Conservation (phyloP, 2,113 vertebrate species). For the Corapipo altera region DNA sequence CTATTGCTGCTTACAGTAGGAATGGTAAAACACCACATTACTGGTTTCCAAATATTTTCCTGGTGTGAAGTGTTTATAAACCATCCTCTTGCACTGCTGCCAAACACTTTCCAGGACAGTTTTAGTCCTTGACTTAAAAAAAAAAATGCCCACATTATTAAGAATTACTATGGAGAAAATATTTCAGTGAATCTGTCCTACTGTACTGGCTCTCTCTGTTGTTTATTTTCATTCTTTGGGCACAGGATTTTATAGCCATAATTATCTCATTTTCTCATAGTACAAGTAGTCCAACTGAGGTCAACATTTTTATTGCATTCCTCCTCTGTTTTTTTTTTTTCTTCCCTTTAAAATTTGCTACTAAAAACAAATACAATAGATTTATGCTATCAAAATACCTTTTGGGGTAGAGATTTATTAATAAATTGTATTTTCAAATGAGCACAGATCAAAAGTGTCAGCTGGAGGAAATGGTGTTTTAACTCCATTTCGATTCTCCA, state of each 20-base stretch:
- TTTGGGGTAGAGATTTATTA: background rate
- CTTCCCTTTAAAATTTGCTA: background rate
- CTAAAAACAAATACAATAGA: background rate
- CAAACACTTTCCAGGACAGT: background rate
- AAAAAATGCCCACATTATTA: background rate
- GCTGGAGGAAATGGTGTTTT: background rate
- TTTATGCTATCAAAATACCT: background rate
- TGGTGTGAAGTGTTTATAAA: slow-evolving; percentile 5
- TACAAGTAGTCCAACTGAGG: background rate
- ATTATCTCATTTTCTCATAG: slow-evolving; percentile 38
- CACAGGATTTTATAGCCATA: background rate
- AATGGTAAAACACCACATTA: background rate
- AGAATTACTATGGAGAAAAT: background rate
- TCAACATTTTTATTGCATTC: background rate
- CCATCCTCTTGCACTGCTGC: background rate
- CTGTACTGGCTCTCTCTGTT: background rate
- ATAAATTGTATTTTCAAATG: background rate
- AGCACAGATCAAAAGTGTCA: background rate
- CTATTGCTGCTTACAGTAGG: background rate
- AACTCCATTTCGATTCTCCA: background rate
- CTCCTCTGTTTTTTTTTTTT: background rate
- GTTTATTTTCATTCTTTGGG: slow-evolving; percentile 25
- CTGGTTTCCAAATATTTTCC: background rate
- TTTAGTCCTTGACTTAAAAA: background rate
- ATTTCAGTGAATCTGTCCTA: background rate